Percentiles rank a stretch among this genome's conserved stretches.
Conservation (phyloP, 2,113 vertebrate genomes). For the Struthidea cinerea region DNA sequence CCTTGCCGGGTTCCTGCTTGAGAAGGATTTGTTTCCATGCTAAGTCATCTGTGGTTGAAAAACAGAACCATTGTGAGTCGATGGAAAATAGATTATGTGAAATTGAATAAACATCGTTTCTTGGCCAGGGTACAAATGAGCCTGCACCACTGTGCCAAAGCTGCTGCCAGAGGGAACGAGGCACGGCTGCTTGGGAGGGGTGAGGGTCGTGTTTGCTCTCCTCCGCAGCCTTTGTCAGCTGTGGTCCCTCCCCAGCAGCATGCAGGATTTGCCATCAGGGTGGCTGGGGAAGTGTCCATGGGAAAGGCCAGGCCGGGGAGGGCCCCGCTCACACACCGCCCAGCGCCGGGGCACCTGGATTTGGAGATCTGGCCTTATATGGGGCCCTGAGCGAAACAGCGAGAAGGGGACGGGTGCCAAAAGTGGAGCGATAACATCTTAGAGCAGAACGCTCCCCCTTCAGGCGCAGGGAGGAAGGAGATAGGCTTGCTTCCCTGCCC, state of each 20-base stretch:
- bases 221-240: not conserved
- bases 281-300: not conserved
- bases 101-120: constrained; percentile 49
- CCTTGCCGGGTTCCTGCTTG: not conserved
- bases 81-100: constrained; percentile 51
- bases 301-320: not conserved
- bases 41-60: constrained; percentile 44
- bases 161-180: not conserved
- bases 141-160: not conserved
- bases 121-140: constrained; percentile 10
- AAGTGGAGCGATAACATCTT: not conserved
- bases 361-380: constrained; percentile 62
- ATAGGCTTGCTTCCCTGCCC: not conserved
- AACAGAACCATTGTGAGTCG: constrained; percentile 46
- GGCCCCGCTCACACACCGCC: rapidly evolving
- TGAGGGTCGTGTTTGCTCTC: not conserved
- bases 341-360: constrained; percentile 38
- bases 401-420: not conserved
- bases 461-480: constrained; percentile 7
- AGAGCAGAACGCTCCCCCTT: constrained; percentile 53
- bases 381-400: constrained; percentile 37
- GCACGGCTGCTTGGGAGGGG: not conserved
- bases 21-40: not conserved
- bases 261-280: not conserved
- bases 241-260: not conserved